Evolutionary conservation across 2,797 vertebrate species (phyloP).

Genomic region (Macroramphosus scolopax): DNA sequence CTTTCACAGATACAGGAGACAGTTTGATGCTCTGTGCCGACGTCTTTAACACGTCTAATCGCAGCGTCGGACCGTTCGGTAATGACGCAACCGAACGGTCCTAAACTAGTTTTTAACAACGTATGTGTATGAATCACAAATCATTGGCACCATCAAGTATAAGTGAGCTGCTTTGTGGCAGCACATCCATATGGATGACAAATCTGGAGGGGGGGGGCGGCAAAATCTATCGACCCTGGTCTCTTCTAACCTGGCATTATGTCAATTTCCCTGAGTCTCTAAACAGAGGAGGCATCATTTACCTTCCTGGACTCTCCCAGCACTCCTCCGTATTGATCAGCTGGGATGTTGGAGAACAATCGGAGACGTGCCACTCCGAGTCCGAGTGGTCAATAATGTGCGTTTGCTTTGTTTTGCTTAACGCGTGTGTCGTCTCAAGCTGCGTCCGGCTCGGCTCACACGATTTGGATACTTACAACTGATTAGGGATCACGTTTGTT

Average conservation of each 20-base stretch:
- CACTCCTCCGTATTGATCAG: slow-evolving; percentile 64
- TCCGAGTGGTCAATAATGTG: slow-evolving; percentile 54
- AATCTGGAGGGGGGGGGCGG: slow-evolving; percentile 54
- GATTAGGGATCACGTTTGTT: too few species aligned
- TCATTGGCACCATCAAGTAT: slow-evolving; percentile 53
- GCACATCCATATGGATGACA: slow-evolving; percentile 51
- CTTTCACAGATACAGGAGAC: background rate
- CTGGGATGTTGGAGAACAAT: slow-evolving; percentile 64
- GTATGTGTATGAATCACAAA: slow-evolving; percentile 36
- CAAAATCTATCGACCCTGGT: slow-evolving; percentile 54
- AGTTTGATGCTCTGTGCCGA: too few species aligned
- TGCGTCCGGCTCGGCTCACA: background rate
- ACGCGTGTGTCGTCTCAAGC: slow-evolving; percentile 3
- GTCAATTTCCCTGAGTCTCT: slow-evolving; percentile 66
- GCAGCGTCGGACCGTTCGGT: too few species aligned
- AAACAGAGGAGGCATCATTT: slow-evolving; percentile 71
- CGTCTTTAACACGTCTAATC: too few species aligned
- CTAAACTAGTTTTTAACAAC: slow-evolving; percentile 29
- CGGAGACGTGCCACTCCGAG: slow-evolving; percentile 52
- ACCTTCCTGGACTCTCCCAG: slow-evolving; percentile 38
- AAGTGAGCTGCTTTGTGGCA: slow-evolving; percentile 52
- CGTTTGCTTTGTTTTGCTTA: slow-evolving; percentile 34
- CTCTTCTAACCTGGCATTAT: slow-evolving; percentile 58
- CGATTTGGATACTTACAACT: too few species aligned
- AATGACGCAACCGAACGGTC: slow-evolving; percentile 1